These are phyloP conservation scores for Corapipo altera DNA, from an alignment of 2,113 vertebrate species.

Conservation along the genomic window DNA sequence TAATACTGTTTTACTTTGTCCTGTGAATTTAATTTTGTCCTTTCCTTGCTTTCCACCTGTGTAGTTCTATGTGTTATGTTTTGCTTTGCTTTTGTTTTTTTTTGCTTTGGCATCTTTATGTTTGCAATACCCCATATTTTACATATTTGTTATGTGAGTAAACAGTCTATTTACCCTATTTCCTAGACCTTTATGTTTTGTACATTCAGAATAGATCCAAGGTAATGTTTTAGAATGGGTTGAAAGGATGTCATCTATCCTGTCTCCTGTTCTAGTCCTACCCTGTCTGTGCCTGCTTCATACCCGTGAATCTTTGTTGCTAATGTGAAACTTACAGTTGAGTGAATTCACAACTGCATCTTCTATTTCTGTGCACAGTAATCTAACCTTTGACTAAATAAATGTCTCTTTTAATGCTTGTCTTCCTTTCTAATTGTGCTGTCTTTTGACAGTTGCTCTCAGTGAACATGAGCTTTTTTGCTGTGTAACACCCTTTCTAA, in stretches of 20 bases:
- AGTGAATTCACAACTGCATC: not conserved
- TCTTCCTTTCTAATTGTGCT: conserved; percentile 7
- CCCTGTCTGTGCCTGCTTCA: not conserved
- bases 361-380: not conserved
- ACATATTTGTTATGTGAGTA: not conserved
- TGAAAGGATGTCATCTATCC: not conserved
- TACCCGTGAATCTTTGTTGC: not conserved
- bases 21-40: not conserved
- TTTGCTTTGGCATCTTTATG: not conserved
- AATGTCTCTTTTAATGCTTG: conserved; percentile 1
- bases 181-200: not conserved
- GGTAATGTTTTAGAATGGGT: not conserved
- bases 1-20: not conserved
- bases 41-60: not conserved
- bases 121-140: not conserved
- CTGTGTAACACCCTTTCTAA: not conserved
- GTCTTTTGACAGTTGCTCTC: not conserved
- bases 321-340: not conserved
- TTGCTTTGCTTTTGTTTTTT: not conserved
- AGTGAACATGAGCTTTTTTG: not conserved
- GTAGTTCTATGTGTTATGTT: not conserved
- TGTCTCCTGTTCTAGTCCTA: not conserved
- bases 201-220: not conserved
- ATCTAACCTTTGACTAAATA: conserved; percentile 31
- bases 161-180: not conserved